Evolutionary conservation across 2,113 vertebrate species (phyloP).

Genomic region (Perca schrenkii): DNA sequence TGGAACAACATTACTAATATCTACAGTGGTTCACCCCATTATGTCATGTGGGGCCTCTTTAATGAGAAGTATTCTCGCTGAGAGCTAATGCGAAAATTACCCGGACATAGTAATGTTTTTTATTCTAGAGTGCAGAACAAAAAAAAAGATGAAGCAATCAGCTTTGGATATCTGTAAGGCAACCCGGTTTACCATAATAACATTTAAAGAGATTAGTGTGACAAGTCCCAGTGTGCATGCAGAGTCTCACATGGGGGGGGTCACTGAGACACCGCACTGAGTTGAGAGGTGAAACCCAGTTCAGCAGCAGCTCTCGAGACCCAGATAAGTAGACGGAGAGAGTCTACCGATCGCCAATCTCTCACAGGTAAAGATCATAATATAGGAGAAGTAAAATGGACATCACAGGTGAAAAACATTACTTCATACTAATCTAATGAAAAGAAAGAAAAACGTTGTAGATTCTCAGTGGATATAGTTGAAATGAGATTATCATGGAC

Average conservation of each 20-base stretch:
- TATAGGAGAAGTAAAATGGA: constrained; percentile 20
- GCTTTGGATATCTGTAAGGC: constrained; percentile 56
- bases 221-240: constrained; percentile 70
- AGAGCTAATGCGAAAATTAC: constrained; percentile 68
- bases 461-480: constrained; percentile 15
- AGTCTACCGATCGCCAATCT: constrained; percentile 21
- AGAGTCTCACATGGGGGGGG: constrained; percentile 37
- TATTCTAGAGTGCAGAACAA: constrained; percentile 40
- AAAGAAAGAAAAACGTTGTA: constrained; percentile 11
- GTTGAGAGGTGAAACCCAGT: constrained; percentile 60
- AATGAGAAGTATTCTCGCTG: constrained; percentile 50
- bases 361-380: constrained; percentile 30
- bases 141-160: constrained; percentile 67
- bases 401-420: neutral
- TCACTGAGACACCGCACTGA: constrained; percentile 31
- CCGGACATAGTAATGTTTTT: constrained; percentile 68
- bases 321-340: constrained; percentile 3
- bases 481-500: constrained; percentile 44
- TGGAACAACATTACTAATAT: constrained; percentile 65
- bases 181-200: constrained; percentile 75
- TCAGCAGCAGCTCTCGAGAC: constrained; percentile 62
- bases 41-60: constrained; percentile 62
- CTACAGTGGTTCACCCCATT: constrained; percentile 53
- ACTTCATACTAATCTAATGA: constrained; percentile 39
- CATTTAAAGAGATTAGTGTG: constrained; percentile 77